Base-by-base conservation (phyloP, 1,140 invertebrate genomes). In the Drosophila rhopaloa region DNA sequence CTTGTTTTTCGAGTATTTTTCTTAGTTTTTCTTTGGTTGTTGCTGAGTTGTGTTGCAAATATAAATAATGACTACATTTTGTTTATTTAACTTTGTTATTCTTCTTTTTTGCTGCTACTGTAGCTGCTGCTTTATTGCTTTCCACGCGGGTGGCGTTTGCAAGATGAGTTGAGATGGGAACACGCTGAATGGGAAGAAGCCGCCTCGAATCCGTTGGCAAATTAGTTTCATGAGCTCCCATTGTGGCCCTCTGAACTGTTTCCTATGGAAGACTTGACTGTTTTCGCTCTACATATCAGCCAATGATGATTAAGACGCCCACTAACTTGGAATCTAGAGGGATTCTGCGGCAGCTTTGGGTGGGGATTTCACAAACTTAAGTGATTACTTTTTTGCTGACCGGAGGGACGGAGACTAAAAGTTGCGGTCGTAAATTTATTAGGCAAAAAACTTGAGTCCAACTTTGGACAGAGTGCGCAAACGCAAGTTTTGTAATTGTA, bases 61-160 rank as follows among this genome's bases (percentile, higher is more conserved):
- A 88, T 88, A 88, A 89, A 88, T 88, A 88, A 88, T 89, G 83
- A 89, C 80, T 61, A 84, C 81, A 84, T 84, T 88, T 89, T 89
- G 83, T 88, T 82, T 88, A 86, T 85, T 85, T 79, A 86, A 86
- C 83, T 86, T 86, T 88, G 76, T 82, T 86, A 68, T 86, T 76
- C 60, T 61, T 81, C 72, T 77, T 62, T 77, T 76, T 55, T 54
- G 67, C 66, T 70, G 57, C 54, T 48, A 11, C 46, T 68, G 27
- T 65, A 40, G 63, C 47, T 16, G 77, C 58, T 83, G 80, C 72
- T 88, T 88, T 88, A 88, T 88, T 73, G 84, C 84, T 88, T 89
- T 88, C 80, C 84, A 89, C 84, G 84, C 77, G 84, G 84, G 60
- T 89, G 83, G 67, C 59, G 58, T 19, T 65, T 56, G 41, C 35